A percentile compares a stretch with the other conserved stretches of the same genome.
Evolutionary conservation across 2,888 invertebrate genomes (phyloP).

Genomic region (Epistrophe grossulariae): DNA sequence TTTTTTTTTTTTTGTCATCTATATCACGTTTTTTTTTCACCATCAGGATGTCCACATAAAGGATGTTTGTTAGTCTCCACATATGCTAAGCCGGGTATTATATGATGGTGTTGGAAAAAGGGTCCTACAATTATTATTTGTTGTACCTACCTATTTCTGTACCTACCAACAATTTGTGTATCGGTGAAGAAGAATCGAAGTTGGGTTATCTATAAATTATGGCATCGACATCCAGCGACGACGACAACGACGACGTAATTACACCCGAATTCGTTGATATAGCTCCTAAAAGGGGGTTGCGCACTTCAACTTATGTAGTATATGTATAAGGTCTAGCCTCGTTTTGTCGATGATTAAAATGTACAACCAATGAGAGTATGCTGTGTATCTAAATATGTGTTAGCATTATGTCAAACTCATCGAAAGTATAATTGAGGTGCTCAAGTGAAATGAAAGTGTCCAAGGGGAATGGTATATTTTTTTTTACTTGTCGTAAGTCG

Average conservation of each 20-base stretch:
- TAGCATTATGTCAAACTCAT: conserved; percentile 66
- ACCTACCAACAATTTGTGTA: conserved; percentile 51
- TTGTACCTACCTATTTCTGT: conserved; percentile 33
- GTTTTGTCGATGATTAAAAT: conserved; percentile 62
- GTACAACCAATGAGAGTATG: conserved; percentile 8
- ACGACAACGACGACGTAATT: conserved; percentile 40
- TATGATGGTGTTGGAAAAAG: conserved; percentile 31
- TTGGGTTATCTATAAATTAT: conserved; percentile 74
- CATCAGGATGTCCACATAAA: conserved; percentile 50
- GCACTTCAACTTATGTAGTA: conserved; percentile 1
- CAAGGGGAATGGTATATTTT: conserved; percentile 44
- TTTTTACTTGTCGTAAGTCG: conserved; percentile 10
- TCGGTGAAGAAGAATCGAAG: conserved; percentile 34
- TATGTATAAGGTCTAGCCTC: conserved; percentile 7
- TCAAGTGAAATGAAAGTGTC: conserved; percentile 70
- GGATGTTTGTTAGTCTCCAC: conserved; percentile 60
- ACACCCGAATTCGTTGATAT: conserved; percentile 47
- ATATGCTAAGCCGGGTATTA: conserved; percentile 68
- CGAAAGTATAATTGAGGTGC: conserved; percentile 72
- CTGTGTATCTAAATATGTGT: neutral
- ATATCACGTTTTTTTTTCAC: conserved; percentile 30
- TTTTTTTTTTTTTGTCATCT: conserved; percentile 61
- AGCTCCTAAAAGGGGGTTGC: conserved; percentile 34
- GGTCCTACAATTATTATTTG: conserved; percentile 37
- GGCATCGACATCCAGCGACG: conserved; percentile 22